phyloP scores from a whole-genome alignment of 2,888 invertebrate species.

The Gibbula magus region DNA sequence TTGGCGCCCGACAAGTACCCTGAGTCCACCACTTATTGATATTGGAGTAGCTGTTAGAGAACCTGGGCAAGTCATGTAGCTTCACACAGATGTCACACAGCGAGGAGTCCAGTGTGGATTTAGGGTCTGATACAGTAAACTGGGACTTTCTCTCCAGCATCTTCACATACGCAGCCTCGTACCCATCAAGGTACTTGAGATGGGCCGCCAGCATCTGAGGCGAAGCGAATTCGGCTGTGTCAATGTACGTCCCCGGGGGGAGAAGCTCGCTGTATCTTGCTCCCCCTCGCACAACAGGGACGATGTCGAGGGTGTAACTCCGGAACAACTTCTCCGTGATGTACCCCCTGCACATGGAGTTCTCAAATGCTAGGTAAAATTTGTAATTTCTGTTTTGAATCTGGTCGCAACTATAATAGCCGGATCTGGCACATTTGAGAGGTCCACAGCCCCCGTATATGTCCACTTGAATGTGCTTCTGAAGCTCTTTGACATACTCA shows the following conservation, averaged over 20 bases:
- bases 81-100: conserved; percentile 20
- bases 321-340: conserved; percentile 48
- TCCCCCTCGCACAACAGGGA: conserved; percentile 39
- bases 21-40: not conserved
- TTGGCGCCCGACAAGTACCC: not conserved
- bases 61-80: not conserved
- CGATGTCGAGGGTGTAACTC: not conserved
- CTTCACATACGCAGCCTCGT: not conserved
- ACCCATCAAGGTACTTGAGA: not conserved
- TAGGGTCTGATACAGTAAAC: not conserved
- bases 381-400: conserved; percentile 28
- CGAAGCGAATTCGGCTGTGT: not conserved
- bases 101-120: not conserved
- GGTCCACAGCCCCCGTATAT: conserved; percentile 49
- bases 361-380: conserved; percentile 52
- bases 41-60: not conserved
- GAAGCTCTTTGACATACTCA: conserved; percentile 44
- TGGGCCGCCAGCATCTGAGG: not conserved
- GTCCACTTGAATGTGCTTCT: conserved; percentile 47
- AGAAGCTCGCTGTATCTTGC: not conserved
- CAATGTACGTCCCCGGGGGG: not conserved
- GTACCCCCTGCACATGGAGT: conserved; percentile 47
- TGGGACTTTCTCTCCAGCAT: not conserved
- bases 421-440: not conserved
- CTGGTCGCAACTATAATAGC: not conserved